Evolutionary conservation across 2,888 invertebrate species (phyloP), one percentile per base, ranked within the genome.

Genomic region (Pristionchus exspectatus): DNA sequence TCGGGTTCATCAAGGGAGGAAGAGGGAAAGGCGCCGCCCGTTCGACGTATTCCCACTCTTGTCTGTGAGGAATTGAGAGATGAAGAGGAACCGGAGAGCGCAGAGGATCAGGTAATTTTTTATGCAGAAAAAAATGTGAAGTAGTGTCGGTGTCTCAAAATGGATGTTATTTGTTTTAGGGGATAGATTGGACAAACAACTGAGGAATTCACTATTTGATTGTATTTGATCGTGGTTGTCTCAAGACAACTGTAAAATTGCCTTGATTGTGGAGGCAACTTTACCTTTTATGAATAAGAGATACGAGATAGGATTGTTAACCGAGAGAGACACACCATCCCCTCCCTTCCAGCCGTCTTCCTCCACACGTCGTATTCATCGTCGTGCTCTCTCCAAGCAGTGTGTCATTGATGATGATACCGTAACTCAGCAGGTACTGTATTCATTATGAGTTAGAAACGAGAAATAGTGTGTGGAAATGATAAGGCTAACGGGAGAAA

Each of bases 341-440:
- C n/a, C 69, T 30, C 30, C 69, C 12, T 69, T 54, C 12, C 50
- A 87, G 59, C 72, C 59, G 2, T 69, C 44, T 9, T 63, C 66
- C 27, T 77, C 50, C 30, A 24, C 72, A 30, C 77, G 74, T 33
- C 88, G 88, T 21, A n/a, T 33, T 38, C 50, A 54, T 54, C 81
- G 50, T 12, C 88, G 88, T 87, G 87, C 87, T 10, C 77, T 88
- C 66, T 74, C 74, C 56, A 88, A 88, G 88, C 88, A 88, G 59
- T 88, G 88, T 24, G 88, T 88, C 4, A 77, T 88, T 56, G 88
- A 88, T 50, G 88, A 88, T 69, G 88, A 88, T 59, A 56, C 87
- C 87, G 69, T 66, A 16, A 21, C 56, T 1, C 87, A 87, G 50
- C 81, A 44, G 50, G 50, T 54, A 27, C 2, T 7, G 27, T 27